Base-by-base conservation (phyloP, 2,113 vertebrate genomes). In the Entomyzon cyanotis region DNA sequence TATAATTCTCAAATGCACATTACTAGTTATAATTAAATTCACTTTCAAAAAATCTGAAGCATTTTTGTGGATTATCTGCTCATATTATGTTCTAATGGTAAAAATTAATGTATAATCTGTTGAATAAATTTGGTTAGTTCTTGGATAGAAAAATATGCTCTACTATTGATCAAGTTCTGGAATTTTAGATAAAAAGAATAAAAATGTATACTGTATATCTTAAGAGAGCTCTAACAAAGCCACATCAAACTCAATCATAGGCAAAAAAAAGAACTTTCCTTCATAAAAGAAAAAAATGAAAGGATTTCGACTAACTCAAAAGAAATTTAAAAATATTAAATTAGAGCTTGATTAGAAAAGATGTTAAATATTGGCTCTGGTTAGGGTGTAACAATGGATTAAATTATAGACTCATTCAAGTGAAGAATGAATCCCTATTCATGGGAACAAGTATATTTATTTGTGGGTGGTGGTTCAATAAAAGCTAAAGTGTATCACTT, bases 11-110 rank as follows among this genome's bases (percentile, higher is more conserved):
- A 90, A 94, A 97, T 95, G 93, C 96, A 97, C 75, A 95, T 95
- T 96, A 97, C 96, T 95, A 90, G 94, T 97, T 97, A 94, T 98
- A 98, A 98, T 98, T 98, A 98, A 98, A 98, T 98, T 98, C 97
- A 97, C 97, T 98, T 98, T 98, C 89, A 96, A 97, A 97, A 97
- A 97, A 97, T 97, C 93, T 93, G 93, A 97, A 97, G 94, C 79
- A 70, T 94, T 96, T 97, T 93, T 96, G 82, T 97, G 96, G 98
- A 98, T 98, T 98, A 98, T 98, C 94, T 97, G 89, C 89, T 97
- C 79, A 55, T 93, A 96, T 71, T 73, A 93, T 97, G 93, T 97
- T 96, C 89, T 97, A 95, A 96, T 92, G 92, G 94, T 91, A 95
- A 98, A 46, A 97, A 97, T 97, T 94, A 98, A 97, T 96, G 95